phyloP scores from a whole-genome alignment of 1,140 invertebrate species.

The Ceratina calcarata region DNA sequence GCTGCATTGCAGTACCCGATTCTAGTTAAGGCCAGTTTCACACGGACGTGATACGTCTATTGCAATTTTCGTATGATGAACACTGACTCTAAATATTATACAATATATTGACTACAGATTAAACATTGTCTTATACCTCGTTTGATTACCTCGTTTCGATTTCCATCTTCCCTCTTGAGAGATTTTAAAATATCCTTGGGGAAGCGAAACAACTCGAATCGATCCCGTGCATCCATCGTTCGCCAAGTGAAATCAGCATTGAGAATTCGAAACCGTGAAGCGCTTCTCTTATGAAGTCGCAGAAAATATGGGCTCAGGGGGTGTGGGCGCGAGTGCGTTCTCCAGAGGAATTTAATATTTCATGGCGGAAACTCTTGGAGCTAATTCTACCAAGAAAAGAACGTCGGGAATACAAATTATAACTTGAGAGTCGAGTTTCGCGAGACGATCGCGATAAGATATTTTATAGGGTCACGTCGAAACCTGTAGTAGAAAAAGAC shows the following conservation, averaged over 20 bases:
- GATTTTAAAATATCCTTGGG: too few relatives aligned
- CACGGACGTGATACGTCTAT: constrained; percentile 51
- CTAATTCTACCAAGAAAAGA: constrained; percentile 38
- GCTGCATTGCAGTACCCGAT: constrained; percentile 66
- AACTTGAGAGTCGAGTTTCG: not conserved
- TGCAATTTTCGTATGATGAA: constrained; percentile 46
- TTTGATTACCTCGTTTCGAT: too few relatives aligned
- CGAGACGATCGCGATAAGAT: constrained; percentile 3
- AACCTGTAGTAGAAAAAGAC: not conserved
- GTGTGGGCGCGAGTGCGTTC: not conserved
- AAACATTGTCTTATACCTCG: too few relatives aligned
- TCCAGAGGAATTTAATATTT: constrained; percentile 42
- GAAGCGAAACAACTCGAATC: too few relatives aligned
- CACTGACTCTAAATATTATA: not conserved
- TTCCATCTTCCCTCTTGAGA: too few relatives aligned
- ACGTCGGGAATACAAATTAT: constrained; percentile 47
- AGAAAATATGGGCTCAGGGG: too few relatives aligned
- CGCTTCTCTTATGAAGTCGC: too few relatives aligned
- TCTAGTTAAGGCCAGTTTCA: constrained; percentile 59
- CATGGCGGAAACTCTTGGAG: constrained; percentile 17
- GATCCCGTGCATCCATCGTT: too few relatives aligned
- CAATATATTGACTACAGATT: too few relatives aligned
- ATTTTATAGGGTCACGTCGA: constrained; percentile 1
- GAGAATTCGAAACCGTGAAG: too few relatives aligned
- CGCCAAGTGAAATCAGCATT: too few relatives aligned